Percentiles rank a stretch among this genome's conserved stretches.
Evolutionary conservation across 2,797 vertebrate genomes (phyloP).

Genomic region (Gorsachius magnificus): DNA sequence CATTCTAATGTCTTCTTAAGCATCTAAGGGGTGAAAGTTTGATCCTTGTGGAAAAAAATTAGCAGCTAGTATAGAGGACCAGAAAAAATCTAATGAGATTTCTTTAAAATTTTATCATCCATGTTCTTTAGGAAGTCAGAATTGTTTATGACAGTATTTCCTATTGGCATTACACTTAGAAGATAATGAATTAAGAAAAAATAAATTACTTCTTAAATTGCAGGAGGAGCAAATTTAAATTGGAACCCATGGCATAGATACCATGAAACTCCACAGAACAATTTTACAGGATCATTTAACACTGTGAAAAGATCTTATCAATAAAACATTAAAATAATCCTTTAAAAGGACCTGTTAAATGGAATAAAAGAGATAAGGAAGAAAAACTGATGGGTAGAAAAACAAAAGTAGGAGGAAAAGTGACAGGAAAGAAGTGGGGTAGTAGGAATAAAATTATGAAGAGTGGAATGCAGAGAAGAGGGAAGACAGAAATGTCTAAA

Average conservation of each 20-base stretch:
- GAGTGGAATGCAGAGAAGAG: not conserved
- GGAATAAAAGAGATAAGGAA: not conserved
- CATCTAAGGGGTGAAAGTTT: not conserved
- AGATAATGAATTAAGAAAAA: not conserved
- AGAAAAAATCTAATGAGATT: not conserved
- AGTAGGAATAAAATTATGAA: not conserved
- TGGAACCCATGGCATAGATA: not conserved
- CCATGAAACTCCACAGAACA: not conserved
- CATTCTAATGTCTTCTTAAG: not conserved
- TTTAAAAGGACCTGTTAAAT: not conserved
- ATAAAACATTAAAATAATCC: not conserved
- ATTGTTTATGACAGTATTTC: not conserved
- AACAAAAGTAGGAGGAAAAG: not conserved
- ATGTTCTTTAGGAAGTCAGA: not conserved
- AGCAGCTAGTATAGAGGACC: not conserved
- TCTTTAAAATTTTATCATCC: fast-evolving
- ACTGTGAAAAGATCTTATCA: not conserved
- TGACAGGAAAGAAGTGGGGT: not conserved
- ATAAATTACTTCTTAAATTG: not conserved
- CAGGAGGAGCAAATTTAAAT: not conserved
- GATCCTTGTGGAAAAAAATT: not conserved
- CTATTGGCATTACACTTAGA: not conserved
- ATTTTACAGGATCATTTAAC: not conserved
- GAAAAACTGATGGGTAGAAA: not conserved
- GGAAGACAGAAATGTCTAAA: not conserved